These are phyloP conservation scores for Arctopsyche grandis DNA, from an alignment of 1,140 invertebrate species.

Conservation along the genomic window DNA sequence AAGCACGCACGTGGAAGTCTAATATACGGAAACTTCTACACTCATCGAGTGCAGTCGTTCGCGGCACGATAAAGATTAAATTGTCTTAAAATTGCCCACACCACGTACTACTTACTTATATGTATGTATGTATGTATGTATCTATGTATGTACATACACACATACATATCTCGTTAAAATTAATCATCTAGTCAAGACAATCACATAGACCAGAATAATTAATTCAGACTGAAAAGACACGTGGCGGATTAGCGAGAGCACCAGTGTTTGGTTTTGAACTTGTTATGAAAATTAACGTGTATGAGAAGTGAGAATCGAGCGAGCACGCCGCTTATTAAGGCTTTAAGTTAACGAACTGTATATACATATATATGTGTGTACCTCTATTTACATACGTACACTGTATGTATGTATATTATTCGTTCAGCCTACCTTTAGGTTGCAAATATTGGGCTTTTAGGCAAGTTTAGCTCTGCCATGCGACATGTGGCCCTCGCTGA, in stretches of 20 bases:
- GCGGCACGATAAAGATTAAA: no score
- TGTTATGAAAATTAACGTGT: conserved; percentile 11
- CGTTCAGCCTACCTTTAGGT: no score
- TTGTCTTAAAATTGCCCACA: no score
- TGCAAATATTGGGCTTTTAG: no score
- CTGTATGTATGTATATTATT: background rate
- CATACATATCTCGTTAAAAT: background rate
- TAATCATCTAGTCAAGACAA: background rate
- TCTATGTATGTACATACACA: background rate
- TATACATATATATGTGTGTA: background rate
- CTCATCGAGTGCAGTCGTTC: no score
- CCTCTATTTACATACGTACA: background rate
- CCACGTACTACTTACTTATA: no score
- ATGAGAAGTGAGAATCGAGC: background rate
- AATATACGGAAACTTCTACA: no score
- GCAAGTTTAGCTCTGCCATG: no score
- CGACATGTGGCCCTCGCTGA: no score
- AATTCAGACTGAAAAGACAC: background rate
- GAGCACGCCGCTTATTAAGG: background rate
- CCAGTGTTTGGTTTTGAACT: background rate
- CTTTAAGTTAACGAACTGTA: background rate
- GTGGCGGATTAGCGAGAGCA: background rate
- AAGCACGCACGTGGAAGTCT: no score
- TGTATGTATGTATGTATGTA: background rate
- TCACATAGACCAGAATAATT: background rate